Evolutionary conservation across 2,888 invertebrate species (phyloP).

Genomic region (Lepidocyrtinus sp.): DNA sequence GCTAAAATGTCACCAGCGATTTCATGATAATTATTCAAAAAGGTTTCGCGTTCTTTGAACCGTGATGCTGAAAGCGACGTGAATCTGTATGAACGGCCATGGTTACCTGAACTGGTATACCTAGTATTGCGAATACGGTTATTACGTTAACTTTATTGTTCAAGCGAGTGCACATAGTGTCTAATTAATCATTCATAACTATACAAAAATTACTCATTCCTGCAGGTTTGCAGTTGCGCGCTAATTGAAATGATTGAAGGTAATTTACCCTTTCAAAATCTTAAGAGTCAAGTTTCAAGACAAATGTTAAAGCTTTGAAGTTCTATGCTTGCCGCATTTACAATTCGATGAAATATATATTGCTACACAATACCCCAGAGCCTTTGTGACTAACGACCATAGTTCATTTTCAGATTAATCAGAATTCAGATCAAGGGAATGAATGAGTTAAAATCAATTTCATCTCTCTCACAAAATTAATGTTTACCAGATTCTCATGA

Average conservation of each 20-base stretch:
- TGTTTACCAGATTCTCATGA: slow-evolving; percentile 41
- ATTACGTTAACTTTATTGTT: background rate
- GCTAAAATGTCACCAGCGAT: background rate
- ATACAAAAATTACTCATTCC: background rate
- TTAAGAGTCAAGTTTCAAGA: too few species aligned
- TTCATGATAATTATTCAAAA: background rate
- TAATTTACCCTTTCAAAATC: too few species aligned
- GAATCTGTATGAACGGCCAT: background rate
- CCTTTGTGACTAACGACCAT: background rate
- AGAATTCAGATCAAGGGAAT: slow-evolving; percentile 42
- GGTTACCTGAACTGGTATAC: background rate
- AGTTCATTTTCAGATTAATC: background rate
- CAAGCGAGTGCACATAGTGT: background rate
- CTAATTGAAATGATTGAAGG: too few species aligned
- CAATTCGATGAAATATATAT: background rate
- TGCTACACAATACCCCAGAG: background rate
- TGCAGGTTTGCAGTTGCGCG: background rate
- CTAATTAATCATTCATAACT: background rate
- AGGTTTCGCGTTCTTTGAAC: background rate
- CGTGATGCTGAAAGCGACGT: background rate
- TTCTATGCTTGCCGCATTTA: background rate
- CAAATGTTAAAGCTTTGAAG: background rate
- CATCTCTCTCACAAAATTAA: slow-evolving; percentile 35
- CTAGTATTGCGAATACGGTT: background rate
- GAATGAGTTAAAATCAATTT: slow-evolving; percentile 41